Conservation (phyloP, 2,113 vertebrate species). For the Cyrtonyx montezumae region DNA sequence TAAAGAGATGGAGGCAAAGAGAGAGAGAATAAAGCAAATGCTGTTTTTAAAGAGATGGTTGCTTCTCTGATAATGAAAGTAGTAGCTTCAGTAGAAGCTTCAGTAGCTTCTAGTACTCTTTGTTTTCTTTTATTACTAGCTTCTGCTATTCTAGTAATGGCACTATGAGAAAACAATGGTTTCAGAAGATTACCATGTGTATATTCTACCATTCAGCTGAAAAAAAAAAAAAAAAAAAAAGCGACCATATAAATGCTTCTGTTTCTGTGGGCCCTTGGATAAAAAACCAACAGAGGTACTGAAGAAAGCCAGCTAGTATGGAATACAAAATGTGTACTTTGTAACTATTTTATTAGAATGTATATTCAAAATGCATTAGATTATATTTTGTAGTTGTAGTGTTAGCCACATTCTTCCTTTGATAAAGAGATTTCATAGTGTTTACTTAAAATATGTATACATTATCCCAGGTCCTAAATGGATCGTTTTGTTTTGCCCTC, state of each 20-base stretch:
- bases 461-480: not conserved
- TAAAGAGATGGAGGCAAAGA: not conserved
- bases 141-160: not conserved
- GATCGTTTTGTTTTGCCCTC: not conserved
- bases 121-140: not conserved
- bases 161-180: not conserved
- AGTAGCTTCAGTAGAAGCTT: not conserved
- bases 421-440: not conserved
- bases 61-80: not conserved
- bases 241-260: not conserved
- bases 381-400: not conserved
- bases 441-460: not conserved
- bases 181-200: not conserved
- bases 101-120: constrained; percentile 6
- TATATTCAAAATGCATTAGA: not conserved
- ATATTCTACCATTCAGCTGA: not conserved
- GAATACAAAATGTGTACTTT: not conserved
- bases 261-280: not conserved
- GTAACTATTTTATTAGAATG: not conserved
- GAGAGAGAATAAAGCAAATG: constrained; percentile 15
- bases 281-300: not conserved
- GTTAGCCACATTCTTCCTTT: not conserved
- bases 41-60: not conserved
- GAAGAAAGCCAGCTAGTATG: not conserved
- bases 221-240: not conserved